Evolutionary conservation across 2,888 invertebrate genomes (phyloP), one percentile per base, ranked within the genome.

Genomic region (Branchipolynoe longqiensis): DNA sequence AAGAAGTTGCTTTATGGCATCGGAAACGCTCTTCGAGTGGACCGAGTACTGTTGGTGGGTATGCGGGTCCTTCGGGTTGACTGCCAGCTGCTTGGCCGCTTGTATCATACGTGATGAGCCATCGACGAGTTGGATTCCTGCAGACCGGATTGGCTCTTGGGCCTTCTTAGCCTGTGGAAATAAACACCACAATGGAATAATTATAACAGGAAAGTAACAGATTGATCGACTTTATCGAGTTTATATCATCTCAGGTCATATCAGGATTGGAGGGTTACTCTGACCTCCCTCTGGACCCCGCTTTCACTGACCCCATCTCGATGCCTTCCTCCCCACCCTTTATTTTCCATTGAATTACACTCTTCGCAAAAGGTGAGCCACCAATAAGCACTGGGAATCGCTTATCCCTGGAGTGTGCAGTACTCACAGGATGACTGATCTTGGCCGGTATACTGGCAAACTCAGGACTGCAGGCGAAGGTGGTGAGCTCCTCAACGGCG

Each of bases 1-100:
- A 3, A 99, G 98, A 3, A 99, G 95, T 18, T 96, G 96, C 94
- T 99, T 99, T 92, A 99, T 99, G 40, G 98, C 97, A 93, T 99
- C 99, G 0, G 98, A 98, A 0, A 99, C 98, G 82, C 96, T 96
- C 93, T 98, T 98, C 92, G 98, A 98, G 94, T 98, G 98, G 90
- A 96, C 96, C 0, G 99, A 98, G 87, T 99, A 95, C 86, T 96
- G 95, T 93, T 98, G 98, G 98, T 99, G 99, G 33, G 97, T 97
- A 0, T 97, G 95, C 1, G 98, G 97, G 94, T 99, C 99, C 88
- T 96, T 96, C 0, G 98, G 98, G 81, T 97, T 96, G 40, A 98
- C 95, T 0, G 98, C 98, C 87, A 99, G 95, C 83, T 96, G 96
- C 92, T 97, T 97, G 0, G 98, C 98, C 0, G 98, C 96, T 91